These are phyloP conservation scores for Falco rusticolus DNA, from an alignment of 2,797 vertebrate genomes.

Conservation along the genomic window DNA sequence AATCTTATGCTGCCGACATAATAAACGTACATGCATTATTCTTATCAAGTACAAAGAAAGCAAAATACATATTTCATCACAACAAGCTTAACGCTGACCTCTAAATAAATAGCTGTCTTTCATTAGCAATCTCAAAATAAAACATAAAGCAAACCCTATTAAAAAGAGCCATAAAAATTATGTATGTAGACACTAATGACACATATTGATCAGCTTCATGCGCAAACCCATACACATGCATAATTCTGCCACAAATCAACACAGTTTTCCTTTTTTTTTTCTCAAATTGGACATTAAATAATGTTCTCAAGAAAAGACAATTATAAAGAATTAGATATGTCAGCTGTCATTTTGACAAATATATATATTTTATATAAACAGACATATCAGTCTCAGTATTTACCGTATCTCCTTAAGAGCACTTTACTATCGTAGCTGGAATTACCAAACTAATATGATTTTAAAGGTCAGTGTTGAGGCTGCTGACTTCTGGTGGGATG, in stretches of 20 bases:
- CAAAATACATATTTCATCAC: slow-evolving; percentile 63
- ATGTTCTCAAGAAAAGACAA: slow-evolving; percentile 14
- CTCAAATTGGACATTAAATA: slow-evolving; percentile 1
- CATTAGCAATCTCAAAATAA: slow-evolving; percentile 63
- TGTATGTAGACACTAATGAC: slow-evolving; percentile 60
- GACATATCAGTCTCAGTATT: not conserved
- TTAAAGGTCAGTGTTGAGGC: slow-evolving; percentile 8
- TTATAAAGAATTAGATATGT: slow-evolving; percentile 32
- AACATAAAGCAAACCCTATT: slow-evolving; percentile 59
- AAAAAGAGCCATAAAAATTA: slow-evolving; percentile 66
- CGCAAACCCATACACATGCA: not conserved
- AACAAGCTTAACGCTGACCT: slow-evolving; percentile 60
- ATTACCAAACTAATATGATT: not conserved
- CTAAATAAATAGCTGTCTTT: slow-evolving; percentile 65
- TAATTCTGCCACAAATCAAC: slow-evolving; percentile 57
- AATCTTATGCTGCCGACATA: slow-evolving; percentile 22
- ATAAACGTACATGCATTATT: slow-evolving; percentile 52
- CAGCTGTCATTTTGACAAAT: slow-evolving; percentile 5
- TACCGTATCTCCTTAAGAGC: not conserved
- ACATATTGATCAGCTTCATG: slow-evolving; percentile 52
- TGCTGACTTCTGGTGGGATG: not conserved
- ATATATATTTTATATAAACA: not conserved
- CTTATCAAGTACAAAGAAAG: slow-evolving; percentile 65
- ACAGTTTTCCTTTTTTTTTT: not conserved
- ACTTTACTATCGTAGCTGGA: not conserved